Conservation (phyloP, 2,888 invertebrate genomes). For the Stictocephala bisonia region DNA sequence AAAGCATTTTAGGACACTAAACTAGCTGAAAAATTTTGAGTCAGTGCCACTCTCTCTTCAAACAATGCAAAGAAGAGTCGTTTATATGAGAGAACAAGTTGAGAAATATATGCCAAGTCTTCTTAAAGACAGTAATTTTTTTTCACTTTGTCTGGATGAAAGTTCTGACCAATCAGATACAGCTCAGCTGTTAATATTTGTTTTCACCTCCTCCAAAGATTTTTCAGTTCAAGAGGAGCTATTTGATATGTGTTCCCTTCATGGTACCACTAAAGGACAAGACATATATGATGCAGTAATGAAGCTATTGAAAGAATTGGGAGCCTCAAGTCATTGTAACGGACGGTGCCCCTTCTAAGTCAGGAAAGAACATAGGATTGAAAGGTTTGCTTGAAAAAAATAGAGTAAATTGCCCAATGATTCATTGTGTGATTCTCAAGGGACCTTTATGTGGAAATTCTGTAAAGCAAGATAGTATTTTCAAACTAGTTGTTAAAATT, state of each 20-base stretch:
- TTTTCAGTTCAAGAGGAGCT: slow-evolving; percentile 25
- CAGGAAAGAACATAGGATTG: slow-evolving; percentile 51
- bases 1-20: slow-evolving; percentile 49
- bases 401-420: slow-evolving; percentile 49
- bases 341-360: slow-evolving; percentile 51
- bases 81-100: no score
- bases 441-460: slow-evolving; percentile 47
- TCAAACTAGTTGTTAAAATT: no score
- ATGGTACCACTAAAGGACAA: no score
- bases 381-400: slow-evolving; percentile 46
- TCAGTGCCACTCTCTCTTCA: slow-evolving; percentile 49
- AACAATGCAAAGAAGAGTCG: slow-evolving; percentile 45
- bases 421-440: slow-evolving; percentile 54
- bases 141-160: slow-evolving; percentile 43
- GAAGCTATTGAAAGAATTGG: slow-evolving; percentile 44
- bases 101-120: slow-evolving; percentile 28
- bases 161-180: slow-evolving; percentile 43
- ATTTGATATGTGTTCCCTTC: no score
- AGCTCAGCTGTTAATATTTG: slow-evolving; percentile 40
- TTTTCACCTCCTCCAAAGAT: slow-evolving; percentile 28
- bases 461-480: slow-evolving; percentile 43
- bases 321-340: slow-evolving; percentile 44
- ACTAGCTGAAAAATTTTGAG: slow-evolving; percentile 52
- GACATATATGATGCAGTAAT: no score
- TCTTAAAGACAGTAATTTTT: slow-evolving; percentile 38